Conservation (phyloP, 2,888 invertebrate species). For the Xylocampa areola region DNA sequence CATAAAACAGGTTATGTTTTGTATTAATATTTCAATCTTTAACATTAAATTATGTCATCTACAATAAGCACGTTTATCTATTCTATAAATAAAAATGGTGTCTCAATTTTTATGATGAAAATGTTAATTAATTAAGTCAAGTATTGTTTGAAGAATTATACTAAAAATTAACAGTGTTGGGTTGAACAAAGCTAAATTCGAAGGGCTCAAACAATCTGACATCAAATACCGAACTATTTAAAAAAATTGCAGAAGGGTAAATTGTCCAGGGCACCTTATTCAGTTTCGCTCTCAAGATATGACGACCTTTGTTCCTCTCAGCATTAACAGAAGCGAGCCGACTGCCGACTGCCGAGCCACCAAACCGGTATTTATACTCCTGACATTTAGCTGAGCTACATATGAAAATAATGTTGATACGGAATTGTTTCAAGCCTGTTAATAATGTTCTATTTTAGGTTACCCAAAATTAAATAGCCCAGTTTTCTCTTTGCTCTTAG, state of each 20-base stretch:
- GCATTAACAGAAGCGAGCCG: conserved; percentile 45
- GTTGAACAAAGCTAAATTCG: too few relatives aligned
- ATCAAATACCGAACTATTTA: conserved; percentile 24
- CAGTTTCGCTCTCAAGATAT: conserved; percentile 45
- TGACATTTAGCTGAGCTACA: conserved; percentile 68
- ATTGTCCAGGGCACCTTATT: conserved; percentile 32
- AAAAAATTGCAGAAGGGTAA: conserved; percentile 28
- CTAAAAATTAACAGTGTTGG: too few relatives aligned
- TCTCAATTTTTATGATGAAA: too few relatives aligned
- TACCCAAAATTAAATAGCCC: conserved; percentile 13
- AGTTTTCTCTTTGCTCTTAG: conserved; percentile 17
- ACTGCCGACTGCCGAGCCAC: too few relatives aligned
- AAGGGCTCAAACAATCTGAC: background rate
- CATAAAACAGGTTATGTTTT: too few relatives aligned
- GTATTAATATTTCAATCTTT: too few relatives aligned
- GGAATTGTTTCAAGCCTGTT: conserved; percentile 46
- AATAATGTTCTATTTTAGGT: conserved; percentile 28
- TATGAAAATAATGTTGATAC: conserved; percentile 62
- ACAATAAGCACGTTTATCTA: too few relatives aligned
- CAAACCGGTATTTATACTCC: conserved; percentile 64
- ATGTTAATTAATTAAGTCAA: too few relatives aligned
- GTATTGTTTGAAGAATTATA: too few relatives aligned
- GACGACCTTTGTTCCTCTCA: conserved; percentile 49
- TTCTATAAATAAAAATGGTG: too few relatives aligned
- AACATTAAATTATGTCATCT: too few relatives aligned